Percentiles rank a stretch among this genome's conserved stretches.
These are phyloP conservation scores for Aphelocoma californica DNA, from an alignment of 2,797 vertebrate genomes.

Conservation along the genomic window DNA sequence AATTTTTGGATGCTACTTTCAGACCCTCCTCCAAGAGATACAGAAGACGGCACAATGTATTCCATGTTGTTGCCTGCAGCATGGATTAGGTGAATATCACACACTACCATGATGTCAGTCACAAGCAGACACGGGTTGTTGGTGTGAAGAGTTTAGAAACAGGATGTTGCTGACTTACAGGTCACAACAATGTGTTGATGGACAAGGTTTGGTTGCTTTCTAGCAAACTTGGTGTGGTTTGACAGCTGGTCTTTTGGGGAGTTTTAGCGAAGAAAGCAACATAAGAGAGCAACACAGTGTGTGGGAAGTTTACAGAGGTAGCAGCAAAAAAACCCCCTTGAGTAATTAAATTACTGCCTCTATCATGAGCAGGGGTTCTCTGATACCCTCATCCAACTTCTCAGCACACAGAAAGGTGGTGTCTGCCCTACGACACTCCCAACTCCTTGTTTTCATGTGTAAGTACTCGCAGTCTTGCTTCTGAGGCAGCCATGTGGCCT, in stretches of 20 bases:
- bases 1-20: not conserved
- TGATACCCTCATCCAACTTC: not conserved
- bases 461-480: not conserved
- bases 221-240: not conserved
- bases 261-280: not conserved
- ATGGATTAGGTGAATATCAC: not conserved
- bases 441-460: not conserved
- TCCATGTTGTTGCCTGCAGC: not conserved
- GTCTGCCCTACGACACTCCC: not conserved
- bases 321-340: not conserved
- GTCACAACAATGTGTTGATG: not conserved
- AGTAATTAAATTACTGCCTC: not conserved
- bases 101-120: not conserved
- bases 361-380: not conserved
- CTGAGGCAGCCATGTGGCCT: not conserved
- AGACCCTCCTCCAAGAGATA: not conserved
- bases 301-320: not conserved
- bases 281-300: not conserved
- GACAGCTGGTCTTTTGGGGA: not conserved
- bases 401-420: not conserved
- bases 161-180: not conserved
- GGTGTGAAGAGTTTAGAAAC: not conserved
- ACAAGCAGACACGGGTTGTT: not conserved
- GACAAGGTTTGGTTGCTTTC: not conserved
- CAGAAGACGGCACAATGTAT: not conserved